Evolutionary conservation across 2,797 vertebrate species (phyloP), one percentile per base, ranked within the genome.

Genomic region (Gobio occitaniae): DNA sequence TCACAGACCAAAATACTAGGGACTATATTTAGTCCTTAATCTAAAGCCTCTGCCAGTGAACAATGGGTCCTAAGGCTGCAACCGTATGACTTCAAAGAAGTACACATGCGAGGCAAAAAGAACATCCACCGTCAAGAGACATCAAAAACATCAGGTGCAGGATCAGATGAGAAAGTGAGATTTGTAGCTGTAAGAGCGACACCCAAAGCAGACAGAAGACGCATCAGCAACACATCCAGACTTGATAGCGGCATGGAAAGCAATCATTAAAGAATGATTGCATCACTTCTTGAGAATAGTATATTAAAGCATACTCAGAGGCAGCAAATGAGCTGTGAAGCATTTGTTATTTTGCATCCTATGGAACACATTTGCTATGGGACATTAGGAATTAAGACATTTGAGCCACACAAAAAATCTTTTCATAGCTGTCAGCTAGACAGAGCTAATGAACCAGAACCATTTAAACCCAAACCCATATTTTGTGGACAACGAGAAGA

Each of bases 101-200:
- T 69, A 71, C 75, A 78, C 75, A 59, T 70, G 38, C 0, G 17
- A 69, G 41, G 65, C 83, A 78, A 84, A 68, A 68, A 78, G 54
- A 78, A 84, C 83, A 78, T 84, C 52, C 25, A 48, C 65, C 41
- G 38, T 70, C 65, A 84, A 59, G 65, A 84, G 25, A 84, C 75
- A 84, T 84, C 66, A 78, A 78, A 78, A 78, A 61, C 65, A 84
- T 84, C 48, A 81, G 50, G 65, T 68, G 44, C 29, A 2, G 44
- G 78, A 38, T 80, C 78, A 80, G 78, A 68, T 61, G 36, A 61
- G 75, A 13, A 78, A 29, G 76, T 47, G 76, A 44, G 36, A n/a
- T 78, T 47, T 78, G 21, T 54, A 54, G 72, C 48, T 75, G 25
- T 36, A 80, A 56, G 50, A 41, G 5, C 15, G 59, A 65, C 59